A percentile compares a stretch with the other conserved stretches of the same genome.
These are phyloP conservation scores for Polymixis flavicincta DNA, from an alignment of 2,888 invertebrate genomes.

Conservation along the genomic window DNA sequence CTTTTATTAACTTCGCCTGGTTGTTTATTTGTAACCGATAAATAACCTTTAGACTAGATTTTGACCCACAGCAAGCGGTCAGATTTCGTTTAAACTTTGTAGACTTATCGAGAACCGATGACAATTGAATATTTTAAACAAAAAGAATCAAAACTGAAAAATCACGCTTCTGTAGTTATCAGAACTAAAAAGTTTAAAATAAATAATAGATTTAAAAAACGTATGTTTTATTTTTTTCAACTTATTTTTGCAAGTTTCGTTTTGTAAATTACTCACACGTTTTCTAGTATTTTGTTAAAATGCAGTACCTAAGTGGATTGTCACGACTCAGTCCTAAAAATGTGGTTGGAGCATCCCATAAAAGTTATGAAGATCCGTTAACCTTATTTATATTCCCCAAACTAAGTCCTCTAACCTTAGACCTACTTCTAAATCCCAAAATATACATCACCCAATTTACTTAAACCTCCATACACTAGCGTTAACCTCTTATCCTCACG, in stretches of 20 bases:
- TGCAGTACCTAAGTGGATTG: not conserved
- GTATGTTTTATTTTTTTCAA: conserved; percentile 10
- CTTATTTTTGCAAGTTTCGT: not conserved
- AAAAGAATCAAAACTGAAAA: too few species aligned
- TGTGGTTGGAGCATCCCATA: not conserved
- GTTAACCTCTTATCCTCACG: conserved; percentile 53
- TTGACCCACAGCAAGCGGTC: too few species aligned
- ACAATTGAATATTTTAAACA: too few species aligned
- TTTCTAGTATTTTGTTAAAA: not conserved
- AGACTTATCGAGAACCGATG: too few species aligned
- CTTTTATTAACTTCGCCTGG: too few species aligned
- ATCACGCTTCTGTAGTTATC: too few species aligned
- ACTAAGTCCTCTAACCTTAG: conserved; percentile 8
- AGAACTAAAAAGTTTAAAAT: too few species aligned
- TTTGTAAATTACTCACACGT: not conserved
- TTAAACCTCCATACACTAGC: conserved; percentile 51
- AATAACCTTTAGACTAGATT: too few species aligned
- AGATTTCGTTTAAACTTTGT: too few species aligned
- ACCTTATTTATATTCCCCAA: conserved; percentile 8
- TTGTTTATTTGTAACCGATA: too few species aligned
- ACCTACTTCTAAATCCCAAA: conserved; percentile 34
- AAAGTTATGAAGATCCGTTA: conserved; percentile 4
- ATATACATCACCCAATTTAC: conserved; percentile 51
- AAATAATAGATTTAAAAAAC: too few species aligned
- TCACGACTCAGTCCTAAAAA: not conserved